These are phyloP conservation scores for Brachypteracias leptosomus DNA, from an alignment of 2,113 vertebrate genomes.

Conservation along the genomic window DNA sequence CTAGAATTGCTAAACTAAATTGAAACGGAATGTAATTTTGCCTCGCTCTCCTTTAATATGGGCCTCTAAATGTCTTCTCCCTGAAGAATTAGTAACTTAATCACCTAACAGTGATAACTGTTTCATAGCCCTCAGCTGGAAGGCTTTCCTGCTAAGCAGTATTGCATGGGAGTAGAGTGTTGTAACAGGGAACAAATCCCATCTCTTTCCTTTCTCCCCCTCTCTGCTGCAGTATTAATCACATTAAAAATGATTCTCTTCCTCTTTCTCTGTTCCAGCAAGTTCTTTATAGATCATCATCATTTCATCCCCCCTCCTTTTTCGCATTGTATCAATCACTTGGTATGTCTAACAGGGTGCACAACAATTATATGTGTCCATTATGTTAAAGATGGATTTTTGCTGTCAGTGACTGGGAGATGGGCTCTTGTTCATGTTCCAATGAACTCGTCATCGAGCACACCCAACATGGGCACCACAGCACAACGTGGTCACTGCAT, in stretches of 20 bases:
- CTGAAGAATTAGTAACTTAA: conserved; percentile 88
- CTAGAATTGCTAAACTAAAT: conserved; percentile 85
- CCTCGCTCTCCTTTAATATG: conserved; percentile 79
- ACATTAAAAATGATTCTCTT: conserved; percentile 54
- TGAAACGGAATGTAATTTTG: conserved; percentile 85
- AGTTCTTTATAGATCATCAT: conserved; percentile 57
- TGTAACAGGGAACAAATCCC: conserved; percentile 53
- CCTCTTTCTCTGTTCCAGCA: conserved; percentile 54
- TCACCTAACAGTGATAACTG: conserved; percentile 87
- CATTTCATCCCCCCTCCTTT: background rate
- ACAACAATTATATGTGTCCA: conserved; percentile 63
- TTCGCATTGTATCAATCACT: conserved; percentile 66
- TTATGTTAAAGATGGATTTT: conserved; percentile 60
- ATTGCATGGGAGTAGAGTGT: conserved; percentile 60
- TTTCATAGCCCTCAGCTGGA: conserved; percentile 81
- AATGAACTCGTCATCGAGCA: background rate
- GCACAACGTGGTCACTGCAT: background rate
- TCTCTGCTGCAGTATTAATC: conserved; percentile 71
- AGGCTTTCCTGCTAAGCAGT: conserved; percentile 74
- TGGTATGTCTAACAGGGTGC: conserved; percentile 44
- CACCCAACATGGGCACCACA: background rate
- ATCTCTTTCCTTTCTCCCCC: conserved; percentile 56
- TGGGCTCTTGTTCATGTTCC: conserved; percentile 15
- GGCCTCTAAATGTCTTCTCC: conserved; percentile 85
- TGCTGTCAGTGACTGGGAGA: conserved; percentile 28